Base-by-base conservation (phyloP, 2,113 vertebrate species). In the Amia ocellicauda region DNA sequence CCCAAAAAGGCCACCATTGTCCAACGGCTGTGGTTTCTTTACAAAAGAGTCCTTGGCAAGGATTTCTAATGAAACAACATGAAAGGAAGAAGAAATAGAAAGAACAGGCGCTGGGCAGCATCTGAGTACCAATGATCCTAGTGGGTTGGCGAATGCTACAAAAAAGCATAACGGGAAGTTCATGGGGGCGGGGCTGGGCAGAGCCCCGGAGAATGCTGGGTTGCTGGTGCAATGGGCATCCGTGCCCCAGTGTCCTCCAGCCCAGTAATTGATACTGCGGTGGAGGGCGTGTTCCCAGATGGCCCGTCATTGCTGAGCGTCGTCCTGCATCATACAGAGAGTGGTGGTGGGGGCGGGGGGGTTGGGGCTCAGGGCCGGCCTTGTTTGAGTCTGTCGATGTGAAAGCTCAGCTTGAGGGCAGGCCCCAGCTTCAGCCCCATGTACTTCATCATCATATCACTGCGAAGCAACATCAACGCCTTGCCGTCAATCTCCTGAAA, bases 371-470 rank as follows among this genome's bases (percentile, higher is more conserved):
- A 90, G 91, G 89, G 90, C 69, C 92, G 95, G 77, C 90, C 90
- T 73, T 94, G 92, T 78, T 97, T 97, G 66, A 99, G 91, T 83
- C 90, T 97, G 84, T 98, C 97, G 0, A 99, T 99, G 84, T 98
- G 95, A 82, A 95, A 96, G 68, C 87, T 92, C 73, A 99, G 93
- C 83, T 99, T 99, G 80, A 99, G 90, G 7, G 97, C 93, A 0
- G 97, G 97, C 11, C 97, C 97, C 66, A 99, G 89, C 85, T 99
- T 99, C 75, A 99, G 83, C 43, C 97, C 97, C 97, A 99, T 99
- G 83, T 99, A 99, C 75, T 95, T 95, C 93, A 96, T 96, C 92
- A 97, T 94, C 85, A 92, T 90, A 74, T 97, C 94, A 0, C 93
- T 96, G 2, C 93, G 88, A 69, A 97, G 83, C 75, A 97, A 63